Conservation (phyloP, 2,888 invertebrate species). For the Caenorhabditis sp. region DNA sequence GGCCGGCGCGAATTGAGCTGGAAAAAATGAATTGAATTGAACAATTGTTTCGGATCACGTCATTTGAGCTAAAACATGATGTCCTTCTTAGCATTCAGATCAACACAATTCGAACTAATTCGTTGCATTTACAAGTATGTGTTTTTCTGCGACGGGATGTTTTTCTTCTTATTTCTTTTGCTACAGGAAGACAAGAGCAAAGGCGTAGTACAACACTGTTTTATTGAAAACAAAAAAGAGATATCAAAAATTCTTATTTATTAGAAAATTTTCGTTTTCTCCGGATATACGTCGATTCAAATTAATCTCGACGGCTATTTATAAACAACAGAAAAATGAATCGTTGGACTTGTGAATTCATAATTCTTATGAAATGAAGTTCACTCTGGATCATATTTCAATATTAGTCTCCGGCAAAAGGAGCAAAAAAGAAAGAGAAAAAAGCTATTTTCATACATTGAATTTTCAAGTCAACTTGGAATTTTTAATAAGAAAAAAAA, state of each 20-base stretch:
- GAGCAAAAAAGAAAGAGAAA: too few species aligned
- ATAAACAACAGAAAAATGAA: too few species aligned
- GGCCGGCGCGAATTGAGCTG: neutral
- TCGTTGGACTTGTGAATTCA: too few species aligned
- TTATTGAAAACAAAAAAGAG: too few species aligned
- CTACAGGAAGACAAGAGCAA: too few species aligned
- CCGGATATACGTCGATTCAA: too few species aligned
- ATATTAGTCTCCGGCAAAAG: neutral
- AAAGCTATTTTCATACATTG: neutral
- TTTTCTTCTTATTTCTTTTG: too few species aligned
- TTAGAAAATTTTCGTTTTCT: too few species aligned
- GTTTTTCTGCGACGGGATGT: too few species aligned
- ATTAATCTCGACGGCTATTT: too few species aligned
- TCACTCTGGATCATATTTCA: neutral
- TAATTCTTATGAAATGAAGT: neutral
- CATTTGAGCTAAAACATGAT: slow-evolving; percentile 6
- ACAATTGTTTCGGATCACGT: neutral
- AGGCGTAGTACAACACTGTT: too few species aligned
- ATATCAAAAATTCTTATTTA: too few species aligned
- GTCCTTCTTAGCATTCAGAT: slow-evolving; percentile 38
- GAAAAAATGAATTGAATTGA: neutral
- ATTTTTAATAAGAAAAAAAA: neutral
- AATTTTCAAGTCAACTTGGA: neutral
- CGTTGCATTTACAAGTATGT: neutral
- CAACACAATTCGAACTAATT: slow-evolving; percentile 7